Evolutionary conservation across 2,888 invertebrate species (phyloP).

Genomic region (Arrhopalites spinosus): DNA sequence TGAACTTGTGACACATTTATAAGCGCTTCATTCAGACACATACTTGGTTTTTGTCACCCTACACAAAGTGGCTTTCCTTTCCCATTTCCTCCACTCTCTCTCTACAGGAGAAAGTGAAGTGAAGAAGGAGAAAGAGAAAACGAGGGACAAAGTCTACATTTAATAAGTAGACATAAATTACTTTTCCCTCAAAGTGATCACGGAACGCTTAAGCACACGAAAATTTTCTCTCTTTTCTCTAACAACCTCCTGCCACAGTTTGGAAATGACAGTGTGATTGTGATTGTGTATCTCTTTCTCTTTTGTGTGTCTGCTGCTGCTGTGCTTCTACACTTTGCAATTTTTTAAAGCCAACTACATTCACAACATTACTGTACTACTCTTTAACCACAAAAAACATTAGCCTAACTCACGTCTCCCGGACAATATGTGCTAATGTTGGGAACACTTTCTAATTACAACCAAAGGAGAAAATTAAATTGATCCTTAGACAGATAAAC

Average conservation of each 20-base stretch:
- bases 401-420: slow-evolving; percentile 1
- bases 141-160: slow-evolving; percentile 9
- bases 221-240: no score
- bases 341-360: no score
- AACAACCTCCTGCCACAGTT: no score
- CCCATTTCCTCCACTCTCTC: background rate
- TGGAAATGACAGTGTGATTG: no score
- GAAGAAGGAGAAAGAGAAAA: no score
- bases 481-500: background rate
- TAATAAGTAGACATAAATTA: slow-evolving; percentile 24
- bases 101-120: no score
- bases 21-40: background rate
- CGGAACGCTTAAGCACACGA: background rate
- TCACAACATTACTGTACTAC: background rate
- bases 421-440: background rate
- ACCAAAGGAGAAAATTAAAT: background rate
- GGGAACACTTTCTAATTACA: slow-evolving; percentile 15
- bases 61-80: background rate
- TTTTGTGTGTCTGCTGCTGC: no score
- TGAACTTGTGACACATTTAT: slow-evolving; percentile 11
- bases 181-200: background rate
- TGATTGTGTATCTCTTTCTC: no score
- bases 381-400: slow-evolving; percentile 6
- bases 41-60: slow-evolving; percentile 2
- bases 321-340: no score